Evolutionary conservation across 2,797 vertebrate genomes (phyloP), one percentile per base, ranked within the genome.

Genomic region (Manis crassicaudata): DNA sequence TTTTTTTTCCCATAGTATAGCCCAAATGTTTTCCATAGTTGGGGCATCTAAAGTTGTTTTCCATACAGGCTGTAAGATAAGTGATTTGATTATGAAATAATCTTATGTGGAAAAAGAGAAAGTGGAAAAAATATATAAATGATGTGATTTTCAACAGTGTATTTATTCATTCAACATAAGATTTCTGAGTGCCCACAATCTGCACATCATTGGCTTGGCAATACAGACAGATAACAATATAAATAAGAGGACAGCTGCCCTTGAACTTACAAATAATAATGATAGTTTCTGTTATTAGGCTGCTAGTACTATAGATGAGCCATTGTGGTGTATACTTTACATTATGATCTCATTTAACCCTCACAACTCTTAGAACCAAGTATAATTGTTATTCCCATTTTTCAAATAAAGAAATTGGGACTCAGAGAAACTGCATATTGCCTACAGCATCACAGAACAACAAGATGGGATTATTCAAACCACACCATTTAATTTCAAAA

Each of bases 201-300:
- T 75, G 8, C 0, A 29, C 13, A 60, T 63, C 68, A 50, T 46
- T 46, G 32, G 8, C 35, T 50, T 72, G 60, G 9, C 58, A 52
- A 46, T n/a, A 52, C 46, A 23, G 18, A 43, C 32, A 68, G 17
- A 84, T 46, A 37, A 62, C 81, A 73, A 92, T 62, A 43, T 37
- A 60, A 75, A 35, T 40, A 56, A 92, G 14, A n/a, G 2, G 18
- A 68, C 75, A 25, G 25, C 9, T 75, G 21, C 6, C 58, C 50
- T 75, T 83, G 35, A 84, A 84, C 17, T 96, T 95, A 11, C 18
- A 85, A 84, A 46, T 73, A 75, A 91, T 79, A 67, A 63, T 40
- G 37, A 80, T n/a, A 1, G 6, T 35, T 20, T 77, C 12, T 76
- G 43, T 65, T 18, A 46, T 54, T 62, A 72, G 4, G 3, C 20